These are phyloP conservation scores for Halcyon leucocephala DNA, from an alignment of 2,797 vertebrate genomes.

Conservation along the genomic window DNA sequence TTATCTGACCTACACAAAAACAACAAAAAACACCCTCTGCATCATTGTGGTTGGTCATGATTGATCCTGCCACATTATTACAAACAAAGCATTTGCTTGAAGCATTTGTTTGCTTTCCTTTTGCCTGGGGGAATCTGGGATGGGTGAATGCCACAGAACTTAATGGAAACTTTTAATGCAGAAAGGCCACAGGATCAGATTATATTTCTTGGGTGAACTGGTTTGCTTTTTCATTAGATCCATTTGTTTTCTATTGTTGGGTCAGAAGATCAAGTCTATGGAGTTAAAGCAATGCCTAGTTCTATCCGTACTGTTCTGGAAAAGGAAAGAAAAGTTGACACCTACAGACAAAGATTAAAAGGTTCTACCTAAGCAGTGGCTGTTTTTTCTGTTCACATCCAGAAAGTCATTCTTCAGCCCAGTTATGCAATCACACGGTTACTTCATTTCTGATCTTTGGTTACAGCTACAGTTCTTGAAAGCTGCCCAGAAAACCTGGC, in stretches of 20 bases:
- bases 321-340: slow-evolving; percentile 1
- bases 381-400: slow-evolving; percentile 14
- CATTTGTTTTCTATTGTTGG: slow-evolving; percentile 6
- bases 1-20: slow-evolving; percentile 16
- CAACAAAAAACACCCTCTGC: neutral
- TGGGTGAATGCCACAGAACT: slow-evolving; percentile 32
- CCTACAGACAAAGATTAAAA: neutral
- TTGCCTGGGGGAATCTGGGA: slow-evolving; percentile 42
- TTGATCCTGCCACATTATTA: slow-evolving; percentile 37
- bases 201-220: slow-evolving; percentile 24
- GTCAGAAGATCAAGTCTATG: neutral
- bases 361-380: neutral
- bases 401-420: slow-evolving; percentile 22
- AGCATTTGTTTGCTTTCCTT: slow-evolving; percentile 44
- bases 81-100: slow-evolving; percentile 18
- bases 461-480: slow-evolving; percentile 9
- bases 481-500: slow-evolving; percentile 57
- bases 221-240: slow-evolving; percentile 40
- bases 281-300: neutral
- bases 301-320: neutral
- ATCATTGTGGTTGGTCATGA: slow-evolving; percentile 36
- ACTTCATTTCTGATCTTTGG: slow-evolving; percentile 44
- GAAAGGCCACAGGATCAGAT: slow-evolving; percentile 7
- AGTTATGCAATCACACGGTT: slow-evolving; percentile 32
- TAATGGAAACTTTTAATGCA: slow-evolving; percentile 56